phyloP scores from a whole-genome alignment of 2,797 vertebrate genomes.

The Anguilla anguilla region DNA sequence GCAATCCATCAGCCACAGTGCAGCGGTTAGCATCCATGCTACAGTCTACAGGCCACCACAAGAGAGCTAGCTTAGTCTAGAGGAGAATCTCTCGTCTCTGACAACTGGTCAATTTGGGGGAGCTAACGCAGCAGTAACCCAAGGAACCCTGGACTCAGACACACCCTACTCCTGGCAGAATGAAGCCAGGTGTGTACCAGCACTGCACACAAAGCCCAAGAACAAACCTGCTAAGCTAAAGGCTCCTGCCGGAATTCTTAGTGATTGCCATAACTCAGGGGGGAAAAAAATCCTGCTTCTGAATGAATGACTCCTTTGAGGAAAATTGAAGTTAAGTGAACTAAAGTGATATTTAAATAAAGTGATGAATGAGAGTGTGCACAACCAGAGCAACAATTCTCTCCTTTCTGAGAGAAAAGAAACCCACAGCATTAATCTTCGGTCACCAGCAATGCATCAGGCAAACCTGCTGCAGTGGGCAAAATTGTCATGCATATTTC shows the following conservation, averaged over 20 bases:
- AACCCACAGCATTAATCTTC: background rate
- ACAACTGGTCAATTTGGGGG: background rate
- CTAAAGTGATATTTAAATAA: slow-evolving; percentile 1
- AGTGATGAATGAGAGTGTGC: background rate
- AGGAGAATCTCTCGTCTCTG: background rate
- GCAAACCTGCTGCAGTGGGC: background rate
- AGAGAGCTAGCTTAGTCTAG: background rate
- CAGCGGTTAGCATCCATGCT: background rate
- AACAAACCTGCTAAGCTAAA: background rate
- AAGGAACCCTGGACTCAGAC: background rate
- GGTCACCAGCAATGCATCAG: background rate
- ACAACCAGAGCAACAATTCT: background rate
- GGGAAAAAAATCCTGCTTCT: background rate
- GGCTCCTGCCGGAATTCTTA: background rate
- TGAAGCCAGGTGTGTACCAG: background rate
- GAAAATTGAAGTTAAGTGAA: slow-evolving; percentile 2
- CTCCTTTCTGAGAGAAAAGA: background rate
- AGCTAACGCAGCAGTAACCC: background rate
- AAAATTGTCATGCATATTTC: background rate
- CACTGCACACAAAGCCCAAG: background rate
- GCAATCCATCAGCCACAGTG: background rate
- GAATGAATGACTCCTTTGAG: background rate
- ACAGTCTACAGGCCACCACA: background rate
- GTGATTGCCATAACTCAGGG: background rate
- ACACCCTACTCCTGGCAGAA: background rate